Conservation (phyloP, 1,140 invertebrate species). For the Amyelois transitella region DNA sequence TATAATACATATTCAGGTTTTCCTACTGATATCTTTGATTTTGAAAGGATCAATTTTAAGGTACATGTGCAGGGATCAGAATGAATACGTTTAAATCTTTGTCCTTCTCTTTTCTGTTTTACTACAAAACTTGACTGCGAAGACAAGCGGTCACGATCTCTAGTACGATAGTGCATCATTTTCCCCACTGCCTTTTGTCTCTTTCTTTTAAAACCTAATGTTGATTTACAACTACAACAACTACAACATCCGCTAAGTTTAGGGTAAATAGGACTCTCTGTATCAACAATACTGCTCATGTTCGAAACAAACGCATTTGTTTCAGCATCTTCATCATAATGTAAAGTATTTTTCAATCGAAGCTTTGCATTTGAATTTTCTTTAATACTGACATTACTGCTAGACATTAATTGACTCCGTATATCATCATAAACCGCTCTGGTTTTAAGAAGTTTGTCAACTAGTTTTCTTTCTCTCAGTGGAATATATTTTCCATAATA, state of each 20-base stretch:
- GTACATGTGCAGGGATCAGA: not conserved
- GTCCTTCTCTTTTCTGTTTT: not conserved
- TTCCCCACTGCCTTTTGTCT: not conserved
- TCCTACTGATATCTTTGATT: not conserved
- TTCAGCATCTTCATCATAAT: slow-evolving; percentile 21
- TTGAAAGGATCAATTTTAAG: not conserved
- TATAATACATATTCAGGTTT: not conserved
- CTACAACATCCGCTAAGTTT: slow-evolving; percentile 37
- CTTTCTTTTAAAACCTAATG: slow-evolving; percentile 1
- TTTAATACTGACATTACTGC: slow-evolving; percentile 21
- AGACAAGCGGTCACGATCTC: not conserved
- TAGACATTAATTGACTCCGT: slow-evolving; percentile 28
- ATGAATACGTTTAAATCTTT: not conserved
- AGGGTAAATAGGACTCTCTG: slow-evolving; percentile 19
- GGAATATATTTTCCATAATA: slow-evolving; percentile 38
- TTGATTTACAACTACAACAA: slow-evolving; percentile 31
- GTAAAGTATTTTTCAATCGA: too few species aligned
- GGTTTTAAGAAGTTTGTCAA: slow-evolving; percentile 40
- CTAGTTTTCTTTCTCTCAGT: slow-evolving; percentile 34
- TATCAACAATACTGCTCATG: too few species aligned
- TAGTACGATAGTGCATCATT: not conserved
- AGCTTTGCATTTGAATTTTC: too few species aligned
- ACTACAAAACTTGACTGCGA: not conserved
- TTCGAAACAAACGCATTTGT: slow-evolving; percentile 29
- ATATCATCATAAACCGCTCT: slow-evolving; percentile 42